Base-by-base conservation (phyloP, 2,113 vertebrate species). In the Narcine bancroftii region DNA sequence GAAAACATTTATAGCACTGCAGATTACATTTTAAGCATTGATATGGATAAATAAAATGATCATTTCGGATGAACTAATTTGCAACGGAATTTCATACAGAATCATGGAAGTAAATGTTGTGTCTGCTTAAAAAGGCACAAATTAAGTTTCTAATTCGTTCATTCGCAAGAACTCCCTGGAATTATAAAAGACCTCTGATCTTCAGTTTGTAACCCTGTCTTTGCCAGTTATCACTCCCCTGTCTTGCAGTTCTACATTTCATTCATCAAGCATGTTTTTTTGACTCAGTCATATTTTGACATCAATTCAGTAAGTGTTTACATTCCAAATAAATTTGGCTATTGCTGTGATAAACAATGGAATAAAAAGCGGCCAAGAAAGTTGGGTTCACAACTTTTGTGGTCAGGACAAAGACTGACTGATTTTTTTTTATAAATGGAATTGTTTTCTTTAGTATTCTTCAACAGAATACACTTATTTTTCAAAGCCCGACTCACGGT, bases 1-100 rank as follows among this genome's bases (percentile, higher is more conserved):
- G 33, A 56, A 83, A 85, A 7, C 13, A 36, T 6, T 87, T 19
- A 60, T 63, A 87, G 81, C 81, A 36, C 33, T n/a, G 50, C 33
- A 87, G 53, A 60, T 60, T 87, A 87, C n/a, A 36, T n/a, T 87
- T 85, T 63, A 87, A 87, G 60, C 13, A 60, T 63, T 60, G 81
- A 69, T 69, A 24, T 69, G 66, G 24, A 24, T 69, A 26, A 69
- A 24, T 36, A 87, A n/a, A n/a, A 53, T 53, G 19, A 87, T 63
- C 56, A 87, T 3, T 53, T 83, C 45, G 13, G 47, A 77, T 6
- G 19, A 79, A 53, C 15, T 53, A 10, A n/a, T 83, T 53, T 53
- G 75, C 21, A 39, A 26, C 24, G 29, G 26, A 83, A 33, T 33
- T n/a, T n/a, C 50, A 47, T 29, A 53, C 47, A 56, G 29, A 53